Evolutionary conservation across 1,140 invertebrate genomes (phyloP), one percentile per base, ranked within the genome.

Genomic region (Oryctes rhinoceros): DNA sequence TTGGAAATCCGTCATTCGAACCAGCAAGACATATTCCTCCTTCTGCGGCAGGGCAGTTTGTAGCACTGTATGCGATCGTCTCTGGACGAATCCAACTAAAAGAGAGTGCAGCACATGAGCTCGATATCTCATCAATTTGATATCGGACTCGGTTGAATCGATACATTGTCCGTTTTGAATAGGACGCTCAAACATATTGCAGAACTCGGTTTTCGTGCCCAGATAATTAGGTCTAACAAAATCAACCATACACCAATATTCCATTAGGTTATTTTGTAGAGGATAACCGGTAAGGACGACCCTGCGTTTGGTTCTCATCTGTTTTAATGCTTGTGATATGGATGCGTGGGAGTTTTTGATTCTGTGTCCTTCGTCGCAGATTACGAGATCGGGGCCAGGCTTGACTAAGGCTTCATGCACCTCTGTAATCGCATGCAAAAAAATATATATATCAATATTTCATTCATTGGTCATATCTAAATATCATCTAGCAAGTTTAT

Each of bases 181-280:
- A 0, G 97, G 97, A 67, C 96, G 88, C 84, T 98, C 97, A 85
- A 98, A 99, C 96, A 98, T 98, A 86, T 97, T 97, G 82, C 93
- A 94, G 87, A 99, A 99, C 86, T 98, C 96, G 0, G 95, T 96
- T 86, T 97, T 96, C 7, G 94, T 96, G 80, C 96, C 97, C 20
- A 96, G 90, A 90, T 96, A 96, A 89, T 97, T 98, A 0, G 97
- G 97, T 65, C 97, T 90, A 0, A 98, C 97, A 86, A 98, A 99
- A 84, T 98, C 96, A 3, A 98, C 96, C 96, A 98, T 98, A 85
- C 96, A 97, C 96, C 96, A 98, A 86, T 99, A 99, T 88, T 99
- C 97, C 35, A 97, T 88, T 1, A 99, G 88, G 89, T 98, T 98
- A 87, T 99, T 99, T 88, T 99, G 97, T n/a, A 99, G 87, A 0